Evolutionary conservation across 2,113 vertebrate species (phyloP).

Genomic region (Psittacus erithacus): DNA sequence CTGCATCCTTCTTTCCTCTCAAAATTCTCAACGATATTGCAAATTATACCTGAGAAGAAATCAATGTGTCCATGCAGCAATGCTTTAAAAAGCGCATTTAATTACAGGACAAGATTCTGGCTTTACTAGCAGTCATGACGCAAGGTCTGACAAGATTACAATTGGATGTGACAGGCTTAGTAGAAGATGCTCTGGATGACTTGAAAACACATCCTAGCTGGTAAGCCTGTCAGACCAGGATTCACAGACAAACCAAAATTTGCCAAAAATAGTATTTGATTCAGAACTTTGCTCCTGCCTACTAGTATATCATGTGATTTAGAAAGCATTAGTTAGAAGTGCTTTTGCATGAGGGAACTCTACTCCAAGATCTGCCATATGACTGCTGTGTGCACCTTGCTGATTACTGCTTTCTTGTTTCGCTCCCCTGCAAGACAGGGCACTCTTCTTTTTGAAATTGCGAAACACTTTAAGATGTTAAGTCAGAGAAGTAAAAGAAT

Average conservation of each 20-base stretch:
- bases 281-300: background rate
- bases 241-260: background rate
- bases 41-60: background rate
- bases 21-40: background rate
- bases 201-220: background rate
- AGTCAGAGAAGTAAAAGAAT: background rate
- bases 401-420: background rate
- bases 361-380: background rate
- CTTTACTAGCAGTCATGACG: background rate
- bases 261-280: background rate
- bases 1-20: background rate
- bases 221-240: background rate
- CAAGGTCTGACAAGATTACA: background rate
- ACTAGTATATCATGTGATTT: background rate
- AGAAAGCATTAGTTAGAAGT: background rate
- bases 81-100: background rate
- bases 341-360: background rate
- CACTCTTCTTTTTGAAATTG: background rate
- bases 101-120: background rate
- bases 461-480: background rate
- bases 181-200: background rate
- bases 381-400: background rate
- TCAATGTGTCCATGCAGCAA: background rate
- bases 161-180: background rate
- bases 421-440: background rate